These are phyloP conservation scores for Oncorhynchus keta DNA, from an alignment of 2,113 vertebrate genomes.

Conservation along the genomic window DNA sequence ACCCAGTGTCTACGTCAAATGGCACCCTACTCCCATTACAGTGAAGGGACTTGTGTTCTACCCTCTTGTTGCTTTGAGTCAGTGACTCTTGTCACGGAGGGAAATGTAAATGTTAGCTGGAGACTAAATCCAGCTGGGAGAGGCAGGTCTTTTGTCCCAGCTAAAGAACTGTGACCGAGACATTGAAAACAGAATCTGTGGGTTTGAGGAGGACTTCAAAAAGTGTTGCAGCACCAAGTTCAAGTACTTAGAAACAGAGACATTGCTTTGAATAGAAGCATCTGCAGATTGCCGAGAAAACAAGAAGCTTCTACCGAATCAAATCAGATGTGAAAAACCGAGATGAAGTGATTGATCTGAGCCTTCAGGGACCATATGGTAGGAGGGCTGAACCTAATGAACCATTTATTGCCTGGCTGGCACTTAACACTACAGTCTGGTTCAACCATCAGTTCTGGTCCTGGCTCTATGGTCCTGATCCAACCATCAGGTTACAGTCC, in stretches of 20 bases:
- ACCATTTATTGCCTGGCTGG: conserved; percentile 18
- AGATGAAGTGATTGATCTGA: conserved; percentile 33
- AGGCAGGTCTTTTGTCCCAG: conserved; percentile 26
- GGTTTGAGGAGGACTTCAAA: not conserved
- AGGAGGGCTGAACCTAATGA: conserved; percentile 37
- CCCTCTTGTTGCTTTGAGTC: too few species aligned
- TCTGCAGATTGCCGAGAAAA: not conserved
- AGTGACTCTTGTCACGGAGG: too few species aligned
- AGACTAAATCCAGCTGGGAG: conserved; percentile 16
- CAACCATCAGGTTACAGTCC: not conserved
- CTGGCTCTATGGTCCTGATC: not conserved
- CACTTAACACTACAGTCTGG: not conserved
- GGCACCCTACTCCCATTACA: too few species aligned
- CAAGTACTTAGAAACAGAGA: not conserved
- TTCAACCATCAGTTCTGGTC: not conserved
- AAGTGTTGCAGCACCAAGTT: not conserved
- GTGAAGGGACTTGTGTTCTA: too few species aligned
- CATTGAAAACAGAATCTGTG: conserved; percentile 18
- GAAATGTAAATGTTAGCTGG: not conserved
- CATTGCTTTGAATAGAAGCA: not conserved
- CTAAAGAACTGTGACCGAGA: conserved; percentile 30
- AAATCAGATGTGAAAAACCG: conserved; percentile 10
- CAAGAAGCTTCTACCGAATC: not conserved
- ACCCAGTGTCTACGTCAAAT: too few species aligned
- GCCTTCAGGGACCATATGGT: conserved; percentile 43